Evolutionary conservation across 2,113 vertebrate species (phyloP).

Genomic region (Alethe castanea): DNA sequence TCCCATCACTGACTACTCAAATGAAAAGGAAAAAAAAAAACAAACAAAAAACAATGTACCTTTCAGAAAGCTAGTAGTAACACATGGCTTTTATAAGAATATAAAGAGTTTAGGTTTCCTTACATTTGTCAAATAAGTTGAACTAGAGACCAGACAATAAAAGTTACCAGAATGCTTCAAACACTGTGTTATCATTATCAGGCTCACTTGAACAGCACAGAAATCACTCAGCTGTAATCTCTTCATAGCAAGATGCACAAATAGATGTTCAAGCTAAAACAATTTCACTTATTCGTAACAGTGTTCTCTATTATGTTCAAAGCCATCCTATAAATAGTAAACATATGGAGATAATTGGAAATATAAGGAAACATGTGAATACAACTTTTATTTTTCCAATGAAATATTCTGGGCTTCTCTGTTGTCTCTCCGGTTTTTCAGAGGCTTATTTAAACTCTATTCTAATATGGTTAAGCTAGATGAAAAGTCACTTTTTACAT

Average conservation of each 20-base stretch:
- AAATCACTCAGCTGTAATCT: background rate
- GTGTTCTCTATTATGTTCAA: background rate
- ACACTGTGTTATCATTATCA: background rate
- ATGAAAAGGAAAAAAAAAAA: background rate
- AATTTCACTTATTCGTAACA: background rate
- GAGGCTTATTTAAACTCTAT: background rate
- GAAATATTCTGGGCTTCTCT: background rate
- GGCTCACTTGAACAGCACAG: background rate
- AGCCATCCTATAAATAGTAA: background rate
- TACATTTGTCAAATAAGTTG: background rate
- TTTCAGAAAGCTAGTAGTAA: background rate
- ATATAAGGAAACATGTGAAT: background rate
- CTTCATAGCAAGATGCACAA: background rate
- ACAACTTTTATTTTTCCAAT: background rate
- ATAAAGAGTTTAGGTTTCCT: background rate
- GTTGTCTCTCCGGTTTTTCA: background rate
- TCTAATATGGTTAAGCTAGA: background rate
- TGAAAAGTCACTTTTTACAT: background rate
- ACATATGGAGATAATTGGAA: background rate
- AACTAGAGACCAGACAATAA: background rate
- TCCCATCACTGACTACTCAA: background rate
- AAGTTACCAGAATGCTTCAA: background rate
- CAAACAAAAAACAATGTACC: background rate
- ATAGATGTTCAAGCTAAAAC: constrained; percentile 2
- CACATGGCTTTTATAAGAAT: background rate